A percentile compares a stretch with the other conserved stretches of the same genome.
Conservation (phyloP, 2,888 invertebrate genomes). For the Pteria penguin region DNA sequence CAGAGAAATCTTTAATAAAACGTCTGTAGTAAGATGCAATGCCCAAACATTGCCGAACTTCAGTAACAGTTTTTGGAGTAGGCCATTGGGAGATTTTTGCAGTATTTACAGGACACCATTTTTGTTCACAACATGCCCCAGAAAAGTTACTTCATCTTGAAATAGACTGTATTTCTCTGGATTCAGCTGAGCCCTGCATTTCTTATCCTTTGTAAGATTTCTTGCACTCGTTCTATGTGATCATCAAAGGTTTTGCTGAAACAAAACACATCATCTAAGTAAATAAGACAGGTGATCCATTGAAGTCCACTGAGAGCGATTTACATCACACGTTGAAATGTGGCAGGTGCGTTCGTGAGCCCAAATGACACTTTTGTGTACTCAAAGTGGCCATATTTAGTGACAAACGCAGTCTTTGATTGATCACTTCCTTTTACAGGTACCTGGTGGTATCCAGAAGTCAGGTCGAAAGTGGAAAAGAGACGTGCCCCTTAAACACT, state of each 20-base stretch:
- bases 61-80: constrained; percentile 31
- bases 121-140: constrained; percentile 32
- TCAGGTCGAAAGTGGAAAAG: constrained; percentile 42
- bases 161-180: constrained; percentile 44
- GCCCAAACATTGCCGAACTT: constrained; percentile 42
- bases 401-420: constrained; percentile 50
- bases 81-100: constrained; percentile 42
- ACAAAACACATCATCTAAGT: constrained; percentile 42
- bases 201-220: constrained; percentile 31
- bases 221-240: constrained; percentile 31
- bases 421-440: constrained; percentile 39
- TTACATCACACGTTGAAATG: constrained; percentile 41
- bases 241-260: constrained; percentile 32
- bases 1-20: constrained; percentile 39
- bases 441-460: constrained; percentile 47
- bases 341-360: constrained; percentile 21
- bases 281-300: constrained; percentile 43
- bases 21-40: constrained; percentile 42
- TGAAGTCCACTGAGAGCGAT: constrained; percentile 37
- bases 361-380: constrained; percentile 43
- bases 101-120: constrained; percentile 43
- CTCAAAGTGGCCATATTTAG: constrained; percentile 47
- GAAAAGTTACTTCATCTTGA: constrained; percentile 38
- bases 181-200: constrained; percentile 30
- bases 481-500: constrained; percentile 34